Evolutionary conservation across 2,113 vertebrate genomes (phyloP).

Genomic region (Rhodinocichla rosea): DNA sequence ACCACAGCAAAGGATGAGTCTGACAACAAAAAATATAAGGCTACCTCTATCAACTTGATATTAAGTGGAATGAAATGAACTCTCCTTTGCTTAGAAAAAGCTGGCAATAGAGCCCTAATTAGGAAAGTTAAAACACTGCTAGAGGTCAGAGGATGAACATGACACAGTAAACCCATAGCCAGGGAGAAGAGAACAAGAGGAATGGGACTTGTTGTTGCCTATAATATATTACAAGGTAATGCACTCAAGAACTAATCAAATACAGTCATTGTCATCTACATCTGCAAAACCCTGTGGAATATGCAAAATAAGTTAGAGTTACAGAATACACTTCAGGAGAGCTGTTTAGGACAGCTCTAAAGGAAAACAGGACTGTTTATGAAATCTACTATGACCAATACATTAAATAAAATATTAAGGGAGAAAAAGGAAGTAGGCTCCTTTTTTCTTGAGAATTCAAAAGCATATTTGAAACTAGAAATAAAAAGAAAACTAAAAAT

Average conservation of each 20-base stretch:
- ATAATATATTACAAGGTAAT: background rate
- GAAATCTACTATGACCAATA: background rate
- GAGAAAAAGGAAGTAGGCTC: background rate
- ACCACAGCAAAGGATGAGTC: background rate
- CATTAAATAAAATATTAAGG: background rate
- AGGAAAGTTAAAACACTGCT: background rate
- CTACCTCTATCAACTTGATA: background rate
- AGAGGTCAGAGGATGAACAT: background rate
- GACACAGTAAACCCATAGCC: background rate
- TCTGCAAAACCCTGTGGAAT: background rate
- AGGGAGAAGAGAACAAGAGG: background rate
- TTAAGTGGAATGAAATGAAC: background rate
- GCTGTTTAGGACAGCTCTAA: background rate
- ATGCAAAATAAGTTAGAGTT: background rate
- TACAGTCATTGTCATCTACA: background rate
- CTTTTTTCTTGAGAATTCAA: background rate
- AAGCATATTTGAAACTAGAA: background rate
- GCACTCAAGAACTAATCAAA: background rate
- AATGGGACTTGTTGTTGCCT: background rate
- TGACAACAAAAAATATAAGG: background rate
- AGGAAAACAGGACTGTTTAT: background rate
- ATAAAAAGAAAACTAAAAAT: background rate
- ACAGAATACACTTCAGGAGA: background rate
- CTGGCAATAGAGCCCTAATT: background rate
- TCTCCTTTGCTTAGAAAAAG: background rate